Percentiles rank a stretch among this genome's conserved stretches.
Evolutionary conservation across 2,113 vertebrate species (phyloP).

Genomic region (Polypterus bichir): DNA sequence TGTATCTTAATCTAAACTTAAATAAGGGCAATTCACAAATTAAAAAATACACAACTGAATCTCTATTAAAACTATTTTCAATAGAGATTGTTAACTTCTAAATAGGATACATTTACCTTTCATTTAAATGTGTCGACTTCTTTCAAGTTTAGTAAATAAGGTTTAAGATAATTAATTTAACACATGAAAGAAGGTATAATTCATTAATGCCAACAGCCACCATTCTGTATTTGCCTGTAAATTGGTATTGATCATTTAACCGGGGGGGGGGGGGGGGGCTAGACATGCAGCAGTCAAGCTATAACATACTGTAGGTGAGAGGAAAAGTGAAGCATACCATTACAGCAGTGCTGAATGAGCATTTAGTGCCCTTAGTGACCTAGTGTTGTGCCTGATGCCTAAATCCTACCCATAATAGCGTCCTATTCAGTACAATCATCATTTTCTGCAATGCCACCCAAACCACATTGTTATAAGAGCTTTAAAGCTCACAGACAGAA

Average conservation of each 20-base stretch:
- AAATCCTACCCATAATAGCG: conserved; percentile 44
- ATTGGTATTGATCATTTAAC: conserved; percentile 58
- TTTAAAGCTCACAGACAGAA: conserved; percentile 46
- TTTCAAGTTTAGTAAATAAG: conserved; percentile 34
- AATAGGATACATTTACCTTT: too few species aligned
- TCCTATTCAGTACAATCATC: conserved; percentile 30
- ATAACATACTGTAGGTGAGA: conserved; percentile 45
- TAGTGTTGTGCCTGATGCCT: conserved; percentile 28
- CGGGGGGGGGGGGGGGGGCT: conserved; percentile 18
- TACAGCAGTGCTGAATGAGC: conserved; percentile 32
- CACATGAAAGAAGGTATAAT: conserved; percentile 50
- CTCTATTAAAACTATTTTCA: too few species aligned
- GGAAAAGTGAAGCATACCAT: conserved; percentile 16
- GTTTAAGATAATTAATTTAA: too few species aligned
- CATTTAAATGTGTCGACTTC: too few species aligned
- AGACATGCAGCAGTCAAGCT: conserved; percentile 11
- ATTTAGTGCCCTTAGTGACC: conserved; percentile 34
- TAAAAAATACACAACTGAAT: too few species aligned
- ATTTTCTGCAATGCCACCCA: conserved; percentile 30
- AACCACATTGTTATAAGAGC: conserved; percentile 40
- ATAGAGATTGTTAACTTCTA: too few species aligned
- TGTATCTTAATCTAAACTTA: too few species aligned
- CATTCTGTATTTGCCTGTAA: conserved; percentile 63
- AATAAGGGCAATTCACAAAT: too few species aligned
- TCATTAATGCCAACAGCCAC: conserved; percentile 60